Evolutionary conservation across 37 sponge, comb jelly and placozoan genomes (phyloP).

Genomic region (Cliona cf. orientalis): DNA sequence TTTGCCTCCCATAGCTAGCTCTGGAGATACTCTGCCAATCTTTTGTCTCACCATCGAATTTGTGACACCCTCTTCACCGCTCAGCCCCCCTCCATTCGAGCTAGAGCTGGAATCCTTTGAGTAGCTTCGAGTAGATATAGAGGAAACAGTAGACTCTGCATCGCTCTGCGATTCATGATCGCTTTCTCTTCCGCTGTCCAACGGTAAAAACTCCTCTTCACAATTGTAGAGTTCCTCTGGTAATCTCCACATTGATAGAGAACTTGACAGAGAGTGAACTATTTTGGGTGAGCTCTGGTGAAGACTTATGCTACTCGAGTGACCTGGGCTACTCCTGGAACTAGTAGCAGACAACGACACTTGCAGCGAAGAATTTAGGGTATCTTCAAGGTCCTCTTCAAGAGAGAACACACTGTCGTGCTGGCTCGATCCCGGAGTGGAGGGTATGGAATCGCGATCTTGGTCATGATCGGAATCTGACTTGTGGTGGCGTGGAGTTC

Average conservation of each 20-base stretch:
- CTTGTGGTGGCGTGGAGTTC: background rate
- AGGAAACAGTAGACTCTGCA: background rate
- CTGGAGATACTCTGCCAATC: background rate
- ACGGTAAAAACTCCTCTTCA: background rate
- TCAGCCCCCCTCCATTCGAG: background rate
- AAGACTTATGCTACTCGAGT: background rate
- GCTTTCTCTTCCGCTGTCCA: background rate
- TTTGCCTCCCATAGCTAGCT: background rate
- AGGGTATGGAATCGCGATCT: background rate
- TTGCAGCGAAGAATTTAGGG: too few species aligned
- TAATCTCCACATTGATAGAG: background rate
- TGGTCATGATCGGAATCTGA: background rate
- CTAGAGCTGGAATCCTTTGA: conserved; percentile 12
- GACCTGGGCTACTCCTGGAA: background rate
- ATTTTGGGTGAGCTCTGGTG: background rate
- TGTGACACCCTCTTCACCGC: background rate
- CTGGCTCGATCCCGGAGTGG: too few species aligned
- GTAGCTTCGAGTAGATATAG: too few species aligned
- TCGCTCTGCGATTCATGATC: background rate
- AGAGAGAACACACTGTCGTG: too few species aligned
- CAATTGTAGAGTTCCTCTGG: background rate
- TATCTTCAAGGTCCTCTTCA: too few species aligned
- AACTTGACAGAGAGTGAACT: too few species aligned
- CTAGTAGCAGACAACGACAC: too few species aligned
- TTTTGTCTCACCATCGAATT: too few species aligned